These are phyloP conservation scores for Bombus impatiens DNA, from an alignment of 1,140 invertebrate species.

Conservation along the genomic window DNA sequence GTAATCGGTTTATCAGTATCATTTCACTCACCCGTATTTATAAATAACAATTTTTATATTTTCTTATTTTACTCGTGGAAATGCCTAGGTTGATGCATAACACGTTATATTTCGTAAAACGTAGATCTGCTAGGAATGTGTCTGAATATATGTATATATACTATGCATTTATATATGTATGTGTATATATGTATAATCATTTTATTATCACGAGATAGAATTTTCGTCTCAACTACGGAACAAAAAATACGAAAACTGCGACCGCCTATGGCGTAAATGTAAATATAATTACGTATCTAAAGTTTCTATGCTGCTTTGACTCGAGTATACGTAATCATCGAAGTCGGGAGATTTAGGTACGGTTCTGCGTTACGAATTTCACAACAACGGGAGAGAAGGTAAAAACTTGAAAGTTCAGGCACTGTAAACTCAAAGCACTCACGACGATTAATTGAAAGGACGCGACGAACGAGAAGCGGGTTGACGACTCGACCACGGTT, in stretches of 20 bases:
- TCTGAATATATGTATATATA: neutral
- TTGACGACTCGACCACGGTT: slow-evolving; percentile 14
- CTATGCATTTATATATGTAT: neutral
- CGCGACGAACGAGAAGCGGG: slow-evolving; percentile 38
- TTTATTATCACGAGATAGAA: slow-evolving; percentile 4
- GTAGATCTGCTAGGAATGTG: neutral
- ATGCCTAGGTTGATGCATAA: neutral
- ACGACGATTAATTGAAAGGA: slow-evolving; percentile 38
- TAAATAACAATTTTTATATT: neutral
- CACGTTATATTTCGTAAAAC: neutral
- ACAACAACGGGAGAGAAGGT: slow-evolving; percentile 34
- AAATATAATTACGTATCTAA: slow-evolving; percentile 35
- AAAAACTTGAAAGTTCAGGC: slow-evolving; percentile 68
- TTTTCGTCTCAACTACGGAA: neutral
- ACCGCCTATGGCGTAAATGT: neutral
- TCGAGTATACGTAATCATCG: slow-evolving; percentile 29
- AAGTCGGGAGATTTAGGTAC: neutral
- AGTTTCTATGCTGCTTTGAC: slow-evolving; percentile 34
- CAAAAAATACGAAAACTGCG: slow-evolving; percentile 28
- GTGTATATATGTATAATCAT: slow-evolving; percentile 1
- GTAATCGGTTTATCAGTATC: too few species aligned
- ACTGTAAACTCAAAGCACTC: slow-evolving; percentile 71
- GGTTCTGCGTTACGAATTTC: slow-evolving; percentile 36
- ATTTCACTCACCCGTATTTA: neutral
- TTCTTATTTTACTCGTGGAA: neutral